A percentile compares a stretch with the other conserved stretches of the same genome.
Conservation (phyloP, 2,888 invertebrate genomes). For the Craniophora ligustri region DNA sequence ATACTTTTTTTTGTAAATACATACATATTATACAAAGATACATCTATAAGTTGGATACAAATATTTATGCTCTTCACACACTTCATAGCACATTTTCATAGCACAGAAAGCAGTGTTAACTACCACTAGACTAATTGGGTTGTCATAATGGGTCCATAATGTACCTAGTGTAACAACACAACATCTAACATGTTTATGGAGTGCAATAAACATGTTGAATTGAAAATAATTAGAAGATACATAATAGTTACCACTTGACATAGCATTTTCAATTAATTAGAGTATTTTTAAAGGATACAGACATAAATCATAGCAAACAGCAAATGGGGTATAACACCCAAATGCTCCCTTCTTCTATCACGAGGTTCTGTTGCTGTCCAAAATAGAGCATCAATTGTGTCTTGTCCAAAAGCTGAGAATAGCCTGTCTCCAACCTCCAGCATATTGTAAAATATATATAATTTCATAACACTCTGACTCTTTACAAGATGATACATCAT, state of each 20-base stretch:
- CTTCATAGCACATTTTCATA: no score
- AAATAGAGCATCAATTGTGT: slow-evolving; percentile 98
- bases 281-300: slow-evolving; percentile 93
- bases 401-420: slow-evolving; percentile 99
- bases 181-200: no score
- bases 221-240: background rate
- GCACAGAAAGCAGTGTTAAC: no score
- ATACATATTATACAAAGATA: no score
- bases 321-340: slow-evolving; percentile 96
- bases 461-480: slow-evolving; percentile 99
- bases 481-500: slow-evolving; percentile 99
- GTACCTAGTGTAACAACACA: no score
- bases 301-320: slow-evolving; percentile 97
- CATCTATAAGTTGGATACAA: no score
- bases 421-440: slow-evolving; percentile 98
- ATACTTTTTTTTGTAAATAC: no score
- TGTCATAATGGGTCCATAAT: no score
- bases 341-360: slow-evolving; percentile 93
- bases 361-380: slow-evolving; percentile 99
- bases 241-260: background rate
- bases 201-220: no score
- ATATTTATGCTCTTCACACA: no score
- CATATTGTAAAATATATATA: slow-evolving; percentile 99
- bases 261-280: background rate
- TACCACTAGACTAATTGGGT: no score